Percentiles rank a stretch among this genome's conserved stretches.
phyloP scores from a whole-genome alignment of 2,797 vertebrate species.

The Sus cebifrons region DNA sequence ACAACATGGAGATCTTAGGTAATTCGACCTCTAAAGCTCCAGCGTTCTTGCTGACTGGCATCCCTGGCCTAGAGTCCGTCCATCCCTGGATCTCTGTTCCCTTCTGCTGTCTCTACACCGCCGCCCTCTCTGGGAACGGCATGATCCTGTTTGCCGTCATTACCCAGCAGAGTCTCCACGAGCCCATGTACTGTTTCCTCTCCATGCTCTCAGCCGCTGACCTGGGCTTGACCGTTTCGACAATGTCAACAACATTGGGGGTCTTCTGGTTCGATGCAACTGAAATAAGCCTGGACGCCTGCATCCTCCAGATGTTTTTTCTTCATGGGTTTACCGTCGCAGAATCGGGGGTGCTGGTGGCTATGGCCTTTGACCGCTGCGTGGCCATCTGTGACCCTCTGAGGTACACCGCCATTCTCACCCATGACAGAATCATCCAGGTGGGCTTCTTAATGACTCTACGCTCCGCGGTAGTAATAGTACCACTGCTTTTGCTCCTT shows the following conservation, averaged over 20 bases:
- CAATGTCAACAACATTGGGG: constrained; percentile 90
- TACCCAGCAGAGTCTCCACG: constrained; percentile 85
- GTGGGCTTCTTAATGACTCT: constrained; percentile 69
- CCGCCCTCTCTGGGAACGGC: constrained; percentile 75
- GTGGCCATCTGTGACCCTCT: constrained; percentile 91
- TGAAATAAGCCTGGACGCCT: constrained; percentile 88
- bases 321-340: constrained; percentile 89
- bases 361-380: constrained; percentile 91
- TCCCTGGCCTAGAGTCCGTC: constrained; percentile 77
- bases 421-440: constrained; percentile 81
- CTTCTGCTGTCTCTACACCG: constrained; percentile 75
- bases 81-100: constrained; percentile 75
- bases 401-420: constrained; percentile 89
- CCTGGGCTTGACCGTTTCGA: constrained; percentile 89
- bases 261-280: constrained; percentile 88
- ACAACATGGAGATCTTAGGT: background rate
- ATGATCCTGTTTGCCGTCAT: constrained; percentile 70
- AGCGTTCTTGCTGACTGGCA: constrained; percentile 69
- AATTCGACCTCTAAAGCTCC: constrained; percentile 67
- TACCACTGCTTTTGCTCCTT: constrained; percentile 81
- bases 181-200: constrained; percentile 92
- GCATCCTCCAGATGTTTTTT: constrained; percentile 91
- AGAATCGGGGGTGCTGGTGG: constrained; percentile 90
- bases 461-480: constrained; percentile 43
- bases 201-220: constrained; percentile 91